Evolutionary conservation across 2,797 vertebrate genomes (phyloP).

Genomic region (Rhinella marina): DNA sequence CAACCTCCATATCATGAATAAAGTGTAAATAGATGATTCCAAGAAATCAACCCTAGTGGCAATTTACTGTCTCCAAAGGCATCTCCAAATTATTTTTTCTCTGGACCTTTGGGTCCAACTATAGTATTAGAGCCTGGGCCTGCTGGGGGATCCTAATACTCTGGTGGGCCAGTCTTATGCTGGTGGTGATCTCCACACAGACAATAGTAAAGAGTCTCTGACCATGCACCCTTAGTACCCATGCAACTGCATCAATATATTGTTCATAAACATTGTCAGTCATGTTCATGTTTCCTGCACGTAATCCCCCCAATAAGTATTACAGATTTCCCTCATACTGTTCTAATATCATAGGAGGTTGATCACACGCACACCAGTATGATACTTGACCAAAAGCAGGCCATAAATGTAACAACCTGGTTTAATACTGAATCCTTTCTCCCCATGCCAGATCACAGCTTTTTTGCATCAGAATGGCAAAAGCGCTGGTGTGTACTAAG

Average conservation of each 20-base stretch:
- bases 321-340: not conserved
- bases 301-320: not conserved
- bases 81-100: no score
- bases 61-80: no score
- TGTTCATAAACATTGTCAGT: not conserved
- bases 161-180: no score
- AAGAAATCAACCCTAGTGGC: no score
- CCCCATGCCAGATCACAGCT: constrained; percentile 88
- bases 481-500: constrained; percentile 95
- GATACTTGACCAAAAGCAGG: not conserved
- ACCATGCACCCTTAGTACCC: not conserved
- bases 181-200: not conserved
- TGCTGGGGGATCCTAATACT: no score
- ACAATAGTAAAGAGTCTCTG: not conserved
- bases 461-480: constrained; percentile 97
- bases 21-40: no score
- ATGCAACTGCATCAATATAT: not conserved
- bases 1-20: no score
- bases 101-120: no score
- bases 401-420: not conserved
- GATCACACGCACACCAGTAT: not conserved
- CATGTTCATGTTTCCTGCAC: not conserved
- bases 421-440: not conserved
- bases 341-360: not conserved
- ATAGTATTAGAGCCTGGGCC: no score